These are phyloP conservation scores for Neotoxoptera formosana DNA, from an alignment of 1,140 invertebrate genomes.

Conservation along the genomic window DNA sequence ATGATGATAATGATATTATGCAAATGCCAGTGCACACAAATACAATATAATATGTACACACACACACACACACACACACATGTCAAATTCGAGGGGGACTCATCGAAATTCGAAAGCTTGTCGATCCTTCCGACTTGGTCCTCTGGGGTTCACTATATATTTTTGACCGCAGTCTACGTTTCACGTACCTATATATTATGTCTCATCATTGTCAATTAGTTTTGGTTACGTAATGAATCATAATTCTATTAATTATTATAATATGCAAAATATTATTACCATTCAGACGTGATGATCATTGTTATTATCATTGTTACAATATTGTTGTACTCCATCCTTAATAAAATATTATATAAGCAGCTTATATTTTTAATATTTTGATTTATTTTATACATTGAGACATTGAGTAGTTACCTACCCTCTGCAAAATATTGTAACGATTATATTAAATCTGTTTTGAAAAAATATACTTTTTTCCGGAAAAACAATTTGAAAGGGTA, in stretches of 20 bases:
- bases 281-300: neutral
- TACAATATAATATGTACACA: too few species aligned
- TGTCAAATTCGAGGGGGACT: neutral
- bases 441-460: neutral
- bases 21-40: neutral
- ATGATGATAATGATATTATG: neutral
- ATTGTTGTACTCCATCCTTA: neutral
- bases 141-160: neutral
- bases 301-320: neutral
- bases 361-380: neutral
- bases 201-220: neutral
- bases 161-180: neutral
- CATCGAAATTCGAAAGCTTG: neutral
- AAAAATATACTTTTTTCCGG: neutral
- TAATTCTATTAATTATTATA: neutral
- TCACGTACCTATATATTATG: neutral
- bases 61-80: too few species aligned
- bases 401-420: neutral
- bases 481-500: neutral
- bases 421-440: neutral
- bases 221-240: neutral
- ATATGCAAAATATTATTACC: neutral
- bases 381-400: neutral
- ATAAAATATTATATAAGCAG: neutral
- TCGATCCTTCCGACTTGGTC: neutral